phyloP scores from a whole-genome alignment of 2,113 vertebrate genomes.

The Chiloscyllium plagiosum region DNA sequence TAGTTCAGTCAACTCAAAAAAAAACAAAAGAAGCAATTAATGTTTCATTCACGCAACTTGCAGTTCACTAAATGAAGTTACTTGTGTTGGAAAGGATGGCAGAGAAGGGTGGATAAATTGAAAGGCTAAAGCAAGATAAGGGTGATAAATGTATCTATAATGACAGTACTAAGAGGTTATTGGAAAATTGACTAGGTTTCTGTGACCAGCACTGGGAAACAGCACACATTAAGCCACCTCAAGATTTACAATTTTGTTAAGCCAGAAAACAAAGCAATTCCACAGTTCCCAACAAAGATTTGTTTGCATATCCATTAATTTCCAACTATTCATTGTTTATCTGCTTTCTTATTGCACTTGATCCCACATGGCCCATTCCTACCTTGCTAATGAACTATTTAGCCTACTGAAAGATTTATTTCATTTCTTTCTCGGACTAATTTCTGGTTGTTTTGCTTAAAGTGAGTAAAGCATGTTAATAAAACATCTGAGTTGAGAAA shows the following conservation, averaged over 20 bases:
- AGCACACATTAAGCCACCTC: background rate
- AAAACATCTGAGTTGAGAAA: background rate
- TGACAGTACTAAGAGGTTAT: background rate
- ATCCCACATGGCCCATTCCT: background rate
- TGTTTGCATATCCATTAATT: background rate
- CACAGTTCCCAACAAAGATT: background rate
- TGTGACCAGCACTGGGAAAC: background rate
- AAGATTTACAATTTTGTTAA: background rate
- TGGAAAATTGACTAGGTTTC: background rate
- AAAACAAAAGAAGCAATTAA: background rate
- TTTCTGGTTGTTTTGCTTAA: background rate
- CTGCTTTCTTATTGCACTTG: background rate
- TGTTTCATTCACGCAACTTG: background rate
- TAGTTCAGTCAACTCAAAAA: background rate
- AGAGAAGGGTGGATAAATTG: background rate
- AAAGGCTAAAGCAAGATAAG: background rate
- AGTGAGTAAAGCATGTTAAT: background rate
- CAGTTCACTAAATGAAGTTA: background rate
- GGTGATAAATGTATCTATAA: background rate
- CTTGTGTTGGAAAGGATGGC: background rate
- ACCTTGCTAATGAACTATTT: background rate
- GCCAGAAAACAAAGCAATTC: slow-evolving; percentile 11
- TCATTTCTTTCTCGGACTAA: background rate
- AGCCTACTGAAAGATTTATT: background rate
- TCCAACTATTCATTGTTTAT: background rate